These are phyloP conservation scores for Volucella bombylans DNA, from an alignment of 2,888 invertebrate genomes.

Conservation along the genomic window DNA sequence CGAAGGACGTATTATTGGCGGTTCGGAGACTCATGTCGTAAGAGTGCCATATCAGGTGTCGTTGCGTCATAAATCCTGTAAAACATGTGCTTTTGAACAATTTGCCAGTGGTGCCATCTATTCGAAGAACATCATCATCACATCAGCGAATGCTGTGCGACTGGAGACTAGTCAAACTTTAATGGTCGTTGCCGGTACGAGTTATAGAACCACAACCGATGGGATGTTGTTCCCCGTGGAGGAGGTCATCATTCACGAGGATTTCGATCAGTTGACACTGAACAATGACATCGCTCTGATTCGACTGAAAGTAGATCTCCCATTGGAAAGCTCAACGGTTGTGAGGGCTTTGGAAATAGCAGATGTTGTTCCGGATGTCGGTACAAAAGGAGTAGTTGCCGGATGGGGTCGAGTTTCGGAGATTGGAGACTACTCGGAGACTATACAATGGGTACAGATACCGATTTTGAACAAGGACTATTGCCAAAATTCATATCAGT, in stretches of 20 bases:
- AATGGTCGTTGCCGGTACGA: conserved; percentile 77
- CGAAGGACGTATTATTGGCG: conserved; percentile 82
- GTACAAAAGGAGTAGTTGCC: conserved; percentile 76
- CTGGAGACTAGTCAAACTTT: conserved; percentile 77
- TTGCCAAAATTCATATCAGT: conserved; percentile 21
- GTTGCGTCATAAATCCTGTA: conserved; percentile 74
- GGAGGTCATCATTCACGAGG: conserved; percentile 77
- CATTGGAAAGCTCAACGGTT: conserved; percentile 78
- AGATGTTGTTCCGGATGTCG: conserved; percentile 75
- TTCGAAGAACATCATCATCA: conserved; percentile 79
- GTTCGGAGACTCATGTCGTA: conserved; percentile 80
- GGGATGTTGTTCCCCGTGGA: conserved; percentile 77
- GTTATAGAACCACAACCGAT: conserved; percentile 77
- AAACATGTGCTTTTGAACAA: conserved; percentile 72
- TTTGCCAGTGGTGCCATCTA: conserved; percentile 83
- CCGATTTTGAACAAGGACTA: conserved; percentile 33
- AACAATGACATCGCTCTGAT: conserved; percentile 81
- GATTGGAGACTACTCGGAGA: conserved; percentile 36
- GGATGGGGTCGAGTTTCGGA: conserved; percentile 78
- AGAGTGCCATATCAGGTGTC: conserved; percentile 83
- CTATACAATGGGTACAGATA: not conserved
- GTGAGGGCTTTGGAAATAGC: conserved; percentile 80
- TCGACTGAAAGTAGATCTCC: conserved; percentile 83
- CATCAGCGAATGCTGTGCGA: conserved; percentile 82
- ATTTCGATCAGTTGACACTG: conserved; percentile 75